phyloP scores from a whole-genome alignment of 2,888 invertebrate species.

The Tipula helvola region DNA sequence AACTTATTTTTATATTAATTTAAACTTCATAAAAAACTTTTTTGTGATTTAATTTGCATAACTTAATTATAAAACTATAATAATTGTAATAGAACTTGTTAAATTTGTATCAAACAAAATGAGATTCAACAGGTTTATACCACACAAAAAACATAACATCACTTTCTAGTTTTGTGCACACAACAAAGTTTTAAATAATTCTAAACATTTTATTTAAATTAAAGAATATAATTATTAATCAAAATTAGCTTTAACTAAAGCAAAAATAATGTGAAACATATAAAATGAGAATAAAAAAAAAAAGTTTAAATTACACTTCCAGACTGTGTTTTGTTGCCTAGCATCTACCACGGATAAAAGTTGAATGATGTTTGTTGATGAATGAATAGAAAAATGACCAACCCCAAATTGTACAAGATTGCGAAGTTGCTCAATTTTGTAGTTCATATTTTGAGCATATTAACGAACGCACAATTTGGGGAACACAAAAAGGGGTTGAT shows the following conservation, averaged over 20 bases:
- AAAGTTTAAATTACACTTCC: background rate
- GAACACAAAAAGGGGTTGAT: background rate
- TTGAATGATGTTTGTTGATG: background rate
- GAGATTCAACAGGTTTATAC: background rate
- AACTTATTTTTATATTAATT: background rate
- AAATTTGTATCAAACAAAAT: background rate
- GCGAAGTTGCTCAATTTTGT: background rate
- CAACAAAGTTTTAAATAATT: background rate
- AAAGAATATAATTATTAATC: background rate
- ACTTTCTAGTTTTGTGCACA: background rate
- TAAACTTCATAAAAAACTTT: background rate
- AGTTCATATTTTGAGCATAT: background rate
- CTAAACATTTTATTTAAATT: background rate
- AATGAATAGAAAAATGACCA: background rate
- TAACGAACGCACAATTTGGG: background rate
- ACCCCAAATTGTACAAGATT: conserved; percentile 4
- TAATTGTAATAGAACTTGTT: background rate
- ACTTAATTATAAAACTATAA: background rate
- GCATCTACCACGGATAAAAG: background rate
- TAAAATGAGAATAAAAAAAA: background rate
- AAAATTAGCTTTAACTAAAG: background rate
- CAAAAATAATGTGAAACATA: background rate
- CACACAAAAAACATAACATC: background rate
- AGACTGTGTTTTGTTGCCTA: background rate
- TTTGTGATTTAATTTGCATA: background rate